Evolutionary conservation across 2,113 vertebrate genomes (phyloP), one percentile per base, ranked within the genome.

Genomic region (Ornithorhynchus anatinus): DNA sequence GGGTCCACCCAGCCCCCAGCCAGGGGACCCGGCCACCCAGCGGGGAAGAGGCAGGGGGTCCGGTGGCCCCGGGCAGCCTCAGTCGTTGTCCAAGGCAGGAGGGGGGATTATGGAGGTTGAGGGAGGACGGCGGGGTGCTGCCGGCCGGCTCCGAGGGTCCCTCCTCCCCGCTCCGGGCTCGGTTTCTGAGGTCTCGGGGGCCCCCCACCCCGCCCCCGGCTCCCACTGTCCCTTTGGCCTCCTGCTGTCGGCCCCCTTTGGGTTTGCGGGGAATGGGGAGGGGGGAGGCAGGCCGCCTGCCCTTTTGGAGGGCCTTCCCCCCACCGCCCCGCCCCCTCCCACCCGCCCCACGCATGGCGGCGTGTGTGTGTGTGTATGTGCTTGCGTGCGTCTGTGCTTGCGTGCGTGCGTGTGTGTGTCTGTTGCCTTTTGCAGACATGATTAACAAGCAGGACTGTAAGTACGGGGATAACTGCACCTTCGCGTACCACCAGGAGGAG

Each of bases 401-500:
- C 69, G 25, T 90, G 82, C 86, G 86, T 84, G 80, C 80, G 80
- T 64, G 73, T 88, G 82, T 90, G n/a, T n/a, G 87, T 82, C 90
- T 84, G 82, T 90, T 92, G 80, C 92, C 90, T 91, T 92, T 91
- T 91, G 85, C 91, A 99, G 97, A 98, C 84, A 91, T 97, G 86
- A 89, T 94, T 81, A 94, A 93, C 75, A 94, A 94, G 53, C 94
- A 96, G 79, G 71, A 95, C 80, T 99, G 97, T 91, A 95, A 95
- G 90, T 98, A 90, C 62, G 93, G 96, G 36, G 97, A 98, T 86
- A 92, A 94, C 67, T 99, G 97, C 92, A 97, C 95, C 14, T 99
- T 98, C 90, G 97, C 97, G 47, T 98, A 95, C 91, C 96, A 96
- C 93, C 96, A 96, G 92, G 94, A 97, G 89, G 97, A 99, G 92